Base-by-base conservation (phyloP, 2,888 invertebrate genomes). In the Miltochrista miniata region DNA sequence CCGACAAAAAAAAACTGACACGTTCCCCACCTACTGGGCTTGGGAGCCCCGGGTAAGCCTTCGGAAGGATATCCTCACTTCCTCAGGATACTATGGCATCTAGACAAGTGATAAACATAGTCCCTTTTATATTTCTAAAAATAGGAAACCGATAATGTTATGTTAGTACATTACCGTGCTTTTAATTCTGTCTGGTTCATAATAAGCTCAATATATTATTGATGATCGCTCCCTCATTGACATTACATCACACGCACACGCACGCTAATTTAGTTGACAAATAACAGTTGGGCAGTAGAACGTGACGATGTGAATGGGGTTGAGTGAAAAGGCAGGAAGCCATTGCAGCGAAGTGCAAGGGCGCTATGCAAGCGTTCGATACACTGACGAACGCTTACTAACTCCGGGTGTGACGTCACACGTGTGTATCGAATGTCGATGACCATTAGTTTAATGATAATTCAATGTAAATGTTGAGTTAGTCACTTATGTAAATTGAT, bases 261-360 rank as follows among this genome's bases (percentile, higher is more conserved):
- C 64, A 70, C 63, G 66, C 66, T 64, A 72, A 72, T 76, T 76
- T 70, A 69, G 73, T 68, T 31, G 61, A 62, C 56, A 54, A 53
- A 63, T 63, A 71, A 73, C 74, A 72, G 74, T 73, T 76, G 76
- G 67, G 61, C 78, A 78, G 61, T 72, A 65, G 79, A 64, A 72
- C 84, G 81, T 84, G 83, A 81, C 82, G 58, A 61, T 54, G 68
- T 83, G 76, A 84, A 85, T 85, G 72, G 77, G 83, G 81, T 75
- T 69, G 70, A 63, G 61, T 83, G 74, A 82, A 85, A 76, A 72
- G 76, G 62, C 85, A 83, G 85, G 85, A 85, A 85, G 77, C 68
- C 64, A 58, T 70, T 57, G 54, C 64, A 60, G 56, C 62, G 73
- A 81, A 83, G 80, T 81, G 83, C 85, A 83, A 84, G 83, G 85